phyloP scores from a whole-genome alignment of 35 echinoderm and acorn worm genomes.

The Lytechinus variegatus region DNA sequence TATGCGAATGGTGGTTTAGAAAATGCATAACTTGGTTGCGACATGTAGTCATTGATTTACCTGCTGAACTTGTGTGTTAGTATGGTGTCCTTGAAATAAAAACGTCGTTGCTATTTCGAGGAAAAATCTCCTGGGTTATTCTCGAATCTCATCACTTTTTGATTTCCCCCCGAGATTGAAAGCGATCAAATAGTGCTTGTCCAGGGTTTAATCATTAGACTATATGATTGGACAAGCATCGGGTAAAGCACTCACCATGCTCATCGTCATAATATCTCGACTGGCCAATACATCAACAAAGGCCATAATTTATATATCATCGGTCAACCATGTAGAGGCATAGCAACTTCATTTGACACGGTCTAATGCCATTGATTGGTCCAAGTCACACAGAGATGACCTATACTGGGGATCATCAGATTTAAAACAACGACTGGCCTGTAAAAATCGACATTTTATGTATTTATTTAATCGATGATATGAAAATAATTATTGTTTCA shows the following conservation, averaged over 20 bases:
- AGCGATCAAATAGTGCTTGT: not conserved
- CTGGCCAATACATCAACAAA: slow-evolving; percentile 1
- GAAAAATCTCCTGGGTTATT: not conserved
- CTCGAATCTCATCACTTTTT: not conserved
- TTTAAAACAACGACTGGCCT: no score
- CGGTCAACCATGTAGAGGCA: not conserved
- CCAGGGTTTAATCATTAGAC: slow-evolving; percentile 17
- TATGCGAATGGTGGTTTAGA: not conserved
- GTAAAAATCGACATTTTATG: no score
- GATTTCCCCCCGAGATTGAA: not conserved
- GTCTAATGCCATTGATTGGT: not conserved
- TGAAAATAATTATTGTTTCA: no score
- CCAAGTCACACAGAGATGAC: no score
- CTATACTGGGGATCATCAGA: no score
- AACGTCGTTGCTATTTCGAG: not conserved
- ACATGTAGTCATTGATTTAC: no score
- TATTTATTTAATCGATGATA: no score
- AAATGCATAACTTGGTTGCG: not conserved
- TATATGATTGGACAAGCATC: not conserved
- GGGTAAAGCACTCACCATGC: not conserved
- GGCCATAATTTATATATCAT: not conserved
- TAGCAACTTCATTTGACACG: not conserved
- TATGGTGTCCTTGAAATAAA: not conserved
- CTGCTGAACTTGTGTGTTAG: not conserved
- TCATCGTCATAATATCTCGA: not conserved